Evolutionary conservation across 1,140 invertebrate species (phyloP).

Genomic region (Metopolophium dirhodum): DNA sequence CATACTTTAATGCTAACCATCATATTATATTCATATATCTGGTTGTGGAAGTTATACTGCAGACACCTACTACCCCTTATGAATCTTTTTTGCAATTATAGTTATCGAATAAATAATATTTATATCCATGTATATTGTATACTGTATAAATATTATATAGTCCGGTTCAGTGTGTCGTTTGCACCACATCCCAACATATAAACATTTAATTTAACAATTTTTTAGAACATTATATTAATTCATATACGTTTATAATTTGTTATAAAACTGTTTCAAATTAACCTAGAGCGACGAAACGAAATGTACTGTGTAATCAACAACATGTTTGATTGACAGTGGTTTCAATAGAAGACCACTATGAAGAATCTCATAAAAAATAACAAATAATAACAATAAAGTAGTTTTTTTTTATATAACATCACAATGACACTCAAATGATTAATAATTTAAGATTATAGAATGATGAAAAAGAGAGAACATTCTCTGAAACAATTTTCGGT

Average conservation of each 20-base stretch:
- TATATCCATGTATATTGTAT: not conserved
- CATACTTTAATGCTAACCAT: not conserved
- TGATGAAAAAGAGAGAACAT: conserved; percentile 58
- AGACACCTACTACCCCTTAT: not conserved
- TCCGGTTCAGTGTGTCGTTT: not conserved
- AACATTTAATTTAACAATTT: not conserved
- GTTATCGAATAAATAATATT: not conserved
- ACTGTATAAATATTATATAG: too few relatives aligned
- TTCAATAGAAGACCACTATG: not conserved
- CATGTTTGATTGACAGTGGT: not conserved
- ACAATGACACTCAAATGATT: not conserved
- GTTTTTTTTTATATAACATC: not conserved
- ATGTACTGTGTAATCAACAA: not conserved
- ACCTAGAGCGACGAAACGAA: not conserved
- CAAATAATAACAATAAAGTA: not conserved
- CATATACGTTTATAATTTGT: not conserved
- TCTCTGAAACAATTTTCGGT: conserved; percentile 58
- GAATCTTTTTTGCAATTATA: not conserved
- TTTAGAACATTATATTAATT: not conserved
- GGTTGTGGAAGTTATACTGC: not conserved
- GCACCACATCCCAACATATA: not conserved
- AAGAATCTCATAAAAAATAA: too few relatives aligned
- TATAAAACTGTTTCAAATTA: not conserved
- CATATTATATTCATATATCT: not conserved
- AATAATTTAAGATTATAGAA: conserved; percentile 57